Evolutionary conservation across 2,888 invertebrate species (phyloP).

Genomic region (Pachydiplax longipennis): DNA sequence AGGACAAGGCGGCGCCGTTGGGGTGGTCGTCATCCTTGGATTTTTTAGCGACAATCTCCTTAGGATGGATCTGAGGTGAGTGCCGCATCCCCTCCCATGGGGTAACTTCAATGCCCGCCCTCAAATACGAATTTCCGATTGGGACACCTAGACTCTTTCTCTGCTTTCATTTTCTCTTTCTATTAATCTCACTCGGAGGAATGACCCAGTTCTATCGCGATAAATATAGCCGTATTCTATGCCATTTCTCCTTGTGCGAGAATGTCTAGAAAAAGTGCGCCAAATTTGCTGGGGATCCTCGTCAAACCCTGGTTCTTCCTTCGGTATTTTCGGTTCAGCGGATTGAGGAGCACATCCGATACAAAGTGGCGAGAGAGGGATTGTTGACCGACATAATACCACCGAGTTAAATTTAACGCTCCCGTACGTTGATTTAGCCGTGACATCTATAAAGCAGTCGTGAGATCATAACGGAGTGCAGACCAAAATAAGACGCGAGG

Average conservation of each 20-base stretch:
- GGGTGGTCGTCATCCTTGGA: conserved; percentile 23
- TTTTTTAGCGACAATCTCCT: neutral
- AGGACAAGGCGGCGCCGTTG: conserved; percentile 16
- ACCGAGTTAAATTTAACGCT: too few relatives aligned
- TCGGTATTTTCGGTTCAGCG: too few relatives aligned
- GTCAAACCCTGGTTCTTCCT: too few relatives aligned
- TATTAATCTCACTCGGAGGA: neutral
- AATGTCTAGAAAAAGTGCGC: too few relatives aligned
- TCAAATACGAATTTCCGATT: neutral
- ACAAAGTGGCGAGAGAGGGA: too few relatives aligned
- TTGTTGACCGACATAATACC: neutral
- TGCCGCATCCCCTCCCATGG: neutral
- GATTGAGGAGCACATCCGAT: too few relatives aligned
- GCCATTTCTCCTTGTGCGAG: too few relatives aligned
- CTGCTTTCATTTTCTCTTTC: neutral
- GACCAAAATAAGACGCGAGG: too few relatives aligned
- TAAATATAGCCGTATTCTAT: neutral
- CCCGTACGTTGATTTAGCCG: too few relatives aligned
- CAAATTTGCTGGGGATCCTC: too few relatives aligned
- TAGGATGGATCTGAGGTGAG: conserved; percentile 23
- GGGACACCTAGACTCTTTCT: neutral
- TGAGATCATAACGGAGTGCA: too few relatives aligned
- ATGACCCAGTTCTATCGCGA: neutral
- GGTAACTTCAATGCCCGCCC: neutral
- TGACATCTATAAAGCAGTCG: too few relatives aligned